These are phyloP conservation scores for Papilio demoleus DNA, from an alignment of 2,888 invertebrate genomes.

Conservation along the genomic window DNA sequence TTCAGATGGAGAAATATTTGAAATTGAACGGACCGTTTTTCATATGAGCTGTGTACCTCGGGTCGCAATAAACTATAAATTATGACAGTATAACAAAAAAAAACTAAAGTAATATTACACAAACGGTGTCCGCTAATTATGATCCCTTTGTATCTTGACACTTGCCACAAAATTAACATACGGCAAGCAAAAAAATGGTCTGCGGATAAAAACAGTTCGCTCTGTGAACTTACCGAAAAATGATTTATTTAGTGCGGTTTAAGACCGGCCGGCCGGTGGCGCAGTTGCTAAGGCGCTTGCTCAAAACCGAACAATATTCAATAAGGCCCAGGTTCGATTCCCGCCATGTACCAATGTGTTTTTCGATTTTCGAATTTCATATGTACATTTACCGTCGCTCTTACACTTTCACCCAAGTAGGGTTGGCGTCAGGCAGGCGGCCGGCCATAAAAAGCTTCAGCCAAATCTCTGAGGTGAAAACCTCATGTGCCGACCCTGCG, in stretches of 20 bases:
- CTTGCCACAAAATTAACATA: constrained; percentile 58
- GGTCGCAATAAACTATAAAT: constrained; percentile 58
- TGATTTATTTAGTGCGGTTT: constrained; percentile 42
- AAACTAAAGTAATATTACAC: constrained; percentile 56
- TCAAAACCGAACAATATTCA: no score
- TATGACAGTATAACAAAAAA: constrained; percentile 58
- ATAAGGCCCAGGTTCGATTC: no score
- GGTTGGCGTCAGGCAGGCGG: no score
- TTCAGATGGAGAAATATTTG: no score
- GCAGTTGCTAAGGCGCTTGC: no score
- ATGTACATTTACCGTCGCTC: no score
- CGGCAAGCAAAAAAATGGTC: constrained; percentile 43
- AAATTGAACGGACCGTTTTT: not conserved
- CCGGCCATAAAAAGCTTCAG: no score
- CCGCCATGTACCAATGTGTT: no score
- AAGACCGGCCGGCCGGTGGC: not conserved
- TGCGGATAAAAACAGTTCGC: constrained; percentile 37
- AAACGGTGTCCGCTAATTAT: constrained; percentile 72
- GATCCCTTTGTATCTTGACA: constrained; percentile 68
- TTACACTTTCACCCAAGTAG: no score
- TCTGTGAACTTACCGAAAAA: constrained; percentile 38
- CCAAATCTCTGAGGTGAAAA: no score
- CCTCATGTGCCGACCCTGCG: no score
- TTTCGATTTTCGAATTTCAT: no score
- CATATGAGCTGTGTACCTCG: constrained; percentile 16